Evolutionary conservation across 2,113 vertebrate species (phyloP).

Genomic region (Nesogale talazaci): DNA sequence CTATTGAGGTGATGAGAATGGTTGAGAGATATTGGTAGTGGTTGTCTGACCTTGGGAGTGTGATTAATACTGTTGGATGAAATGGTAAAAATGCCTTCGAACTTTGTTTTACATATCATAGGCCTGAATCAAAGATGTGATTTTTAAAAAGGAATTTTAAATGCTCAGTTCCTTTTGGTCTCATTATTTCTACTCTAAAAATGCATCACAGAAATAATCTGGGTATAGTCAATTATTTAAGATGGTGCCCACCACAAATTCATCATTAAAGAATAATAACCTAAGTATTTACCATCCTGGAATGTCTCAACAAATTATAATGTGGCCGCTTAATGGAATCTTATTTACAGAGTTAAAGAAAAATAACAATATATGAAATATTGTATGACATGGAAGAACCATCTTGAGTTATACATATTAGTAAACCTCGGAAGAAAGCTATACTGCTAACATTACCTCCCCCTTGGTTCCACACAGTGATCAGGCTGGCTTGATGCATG

Average conservation of each 20-base stretch:
- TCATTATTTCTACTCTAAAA: constrained; percentile 21
- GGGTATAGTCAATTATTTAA: not conserved
- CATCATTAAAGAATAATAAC: constrained; percentile 5
- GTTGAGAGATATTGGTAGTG: too few relatives aligned
- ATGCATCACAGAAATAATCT: not conserved
- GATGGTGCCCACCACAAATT: not conserved
- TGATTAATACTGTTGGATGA: not conserved
- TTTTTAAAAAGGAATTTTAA: not conserved
- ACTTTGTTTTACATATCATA: not conserved
- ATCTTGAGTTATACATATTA: not conserved
- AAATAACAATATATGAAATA: not conserved
- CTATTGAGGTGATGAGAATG: not conserved
- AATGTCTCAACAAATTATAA: constrained; percentile 15
- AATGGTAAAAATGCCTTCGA: not conserved
- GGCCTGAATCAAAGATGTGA: not conserved
- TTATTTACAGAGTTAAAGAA: not conserved
- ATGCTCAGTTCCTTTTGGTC: not conserved
- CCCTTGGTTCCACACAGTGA: not conserved
- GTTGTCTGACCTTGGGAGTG: not conserved
- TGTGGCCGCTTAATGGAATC: not conserved
- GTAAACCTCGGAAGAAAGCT: not conserved
- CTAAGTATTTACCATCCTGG: not conserved
- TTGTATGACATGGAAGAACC: not conserved
- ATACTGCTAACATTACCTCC: not conserved
- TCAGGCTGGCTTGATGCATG: not conserved